Evolutionary conservation across 2,113 vertebrate genomes (phyloP), one percentile per base, ranked within the genome.

Genomic region (Clupea harengus): DNA sequence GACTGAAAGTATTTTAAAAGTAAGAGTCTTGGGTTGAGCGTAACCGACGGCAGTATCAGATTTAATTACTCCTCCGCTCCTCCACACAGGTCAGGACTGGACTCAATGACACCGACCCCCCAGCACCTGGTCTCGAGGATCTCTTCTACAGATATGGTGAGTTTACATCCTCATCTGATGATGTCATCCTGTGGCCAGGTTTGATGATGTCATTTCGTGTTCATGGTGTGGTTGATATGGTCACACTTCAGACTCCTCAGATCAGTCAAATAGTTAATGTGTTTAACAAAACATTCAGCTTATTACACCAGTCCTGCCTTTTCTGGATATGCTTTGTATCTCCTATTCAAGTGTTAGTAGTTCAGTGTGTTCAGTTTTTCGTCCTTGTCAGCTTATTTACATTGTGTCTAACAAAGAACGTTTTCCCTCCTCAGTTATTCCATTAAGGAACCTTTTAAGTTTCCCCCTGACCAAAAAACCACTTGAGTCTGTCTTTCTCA

Each of bases 91-190:
- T 96, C 60, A 90, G 94, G 54, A 85, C 84, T 67, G 94, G 95
- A 60, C 91, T 91, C 9, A 94, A 92, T 3, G 92, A 94, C 89
- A 94, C 90, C 45, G 90, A 86, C 81, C 94, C 94, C 0, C 88
- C 89, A 2, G 93, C 94, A 81, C 94, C 94, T 0, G 95, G 94
- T 67, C 92, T 95, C 4, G 95, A 96, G 92, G 93, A 96, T 88
- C 91, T 96, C 6, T 94, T 96, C 88, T 95, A 94, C 88, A 85
- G 60, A 85, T 83, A 95, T 9, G 95, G 95, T 95, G 91, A 72
- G 86, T 20, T 88, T 60, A 78, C 46, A 81, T 11, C 2, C 28
- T 32, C 13, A 82, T 32, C 22, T 45, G 44, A 47, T 87, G 52
- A 45, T 32, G 3, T 78, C 72, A 78, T 78, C 11, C 10, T 39